Base-by-base conservation (phyloP, 2,113 vertebrate species). In the Falcunculus frontatus region DNA sequence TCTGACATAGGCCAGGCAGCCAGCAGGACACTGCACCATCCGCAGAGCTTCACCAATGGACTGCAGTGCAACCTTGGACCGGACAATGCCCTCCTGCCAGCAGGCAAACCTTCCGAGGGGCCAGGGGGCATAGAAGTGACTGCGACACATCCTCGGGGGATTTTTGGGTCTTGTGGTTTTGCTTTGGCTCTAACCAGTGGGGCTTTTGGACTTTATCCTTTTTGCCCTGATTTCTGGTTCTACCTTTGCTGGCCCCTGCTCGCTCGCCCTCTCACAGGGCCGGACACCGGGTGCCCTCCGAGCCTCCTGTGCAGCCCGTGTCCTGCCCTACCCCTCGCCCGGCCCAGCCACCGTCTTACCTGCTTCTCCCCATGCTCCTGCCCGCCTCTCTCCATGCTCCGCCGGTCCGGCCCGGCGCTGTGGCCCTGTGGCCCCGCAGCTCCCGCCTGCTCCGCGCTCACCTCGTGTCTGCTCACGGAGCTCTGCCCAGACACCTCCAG, bases 281-380 rank as follows among this genome's bases (percentile, higher is more conserved):
- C 4, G 50, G 21, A 3, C 27, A 8, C 35, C 1, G 1, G 0
- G 1, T 1, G 18, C 9, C 14, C 35, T n/a, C 19, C 1, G 12
- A 41, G 23, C 35, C 53, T 19, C 1, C 0, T 59, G 64, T 16
- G 35, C 35, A 7, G 30, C 46, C 46, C 3, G 2, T 6, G 55
- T 16, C 33, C 55, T 2, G 53, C 59, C n/a, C 57, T 11, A 7
- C 16, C 16, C n/a, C 15, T 57, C 15, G 10, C 57, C 57, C 8
- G 7, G 7, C 55, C 55, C 55, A 4, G 55, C 55, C 53, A 13
- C 53, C 9, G 14, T n/a, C 56, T n/a, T n/a, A n/a, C 3, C 22
- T 2, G 23, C 57, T 18, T 25, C 57, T 27, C 16, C 35, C 35
- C 35, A 25, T 11, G 35, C 7, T 15, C 41, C 77, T 26, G 35